phyloP scores from a whole-genome alignment of 2,113 vertebrate genomes.

The Apistogramma diplotaenia region DNA sequence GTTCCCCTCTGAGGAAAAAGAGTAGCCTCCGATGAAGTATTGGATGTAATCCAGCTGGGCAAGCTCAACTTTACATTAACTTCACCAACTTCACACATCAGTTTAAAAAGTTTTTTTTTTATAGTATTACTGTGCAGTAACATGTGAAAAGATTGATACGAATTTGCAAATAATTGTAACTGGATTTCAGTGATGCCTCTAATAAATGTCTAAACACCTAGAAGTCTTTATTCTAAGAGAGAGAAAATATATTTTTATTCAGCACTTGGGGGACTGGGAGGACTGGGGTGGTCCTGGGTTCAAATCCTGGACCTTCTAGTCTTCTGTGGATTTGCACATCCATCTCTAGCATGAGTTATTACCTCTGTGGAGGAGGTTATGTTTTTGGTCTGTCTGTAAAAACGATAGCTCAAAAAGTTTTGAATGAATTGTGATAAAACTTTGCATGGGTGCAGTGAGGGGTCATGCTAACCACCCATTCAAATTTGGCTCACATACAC shows the following conservation, averaged over 20 bases:
- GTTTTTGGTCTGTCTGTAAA: no score
- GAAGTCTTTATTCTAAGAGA: neutral
- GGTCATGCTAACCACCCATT: no score
- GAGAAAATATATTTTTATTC: neutral
- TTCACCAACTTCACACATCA: neutral
- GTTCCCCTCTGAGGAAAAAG: slow-evolving; percentile 62
- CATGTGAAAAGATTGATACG: neutral
- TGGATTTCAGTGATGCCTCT: neutral
- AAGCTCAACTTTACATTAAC: neutral
- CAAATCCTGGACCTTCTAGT: neutral
- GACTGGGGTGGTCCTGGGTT: neutral
- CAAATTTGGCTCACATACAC: no score
- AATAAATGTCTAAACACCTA: neutral
- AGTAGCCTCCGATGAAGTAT: neutral
- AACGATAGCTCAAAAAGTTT: no score
- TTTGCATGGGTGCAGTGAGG: no score
- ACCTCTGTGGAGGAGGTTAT: no score
- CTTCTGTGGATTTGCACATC: neutral
- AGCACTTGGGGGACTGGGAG: no score
- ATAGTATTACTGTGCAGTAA: neutral
- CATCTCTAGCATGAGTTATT: neutral
- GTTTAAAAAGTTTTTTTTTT: neutral
- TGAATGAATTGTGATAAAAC: no score
- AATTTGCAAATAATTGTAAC: neutral
- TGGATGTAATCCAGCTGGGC: neutral